Conservation (phyloP, 2,888 invertebrate species). For the Pandemis heparana region DNA sequence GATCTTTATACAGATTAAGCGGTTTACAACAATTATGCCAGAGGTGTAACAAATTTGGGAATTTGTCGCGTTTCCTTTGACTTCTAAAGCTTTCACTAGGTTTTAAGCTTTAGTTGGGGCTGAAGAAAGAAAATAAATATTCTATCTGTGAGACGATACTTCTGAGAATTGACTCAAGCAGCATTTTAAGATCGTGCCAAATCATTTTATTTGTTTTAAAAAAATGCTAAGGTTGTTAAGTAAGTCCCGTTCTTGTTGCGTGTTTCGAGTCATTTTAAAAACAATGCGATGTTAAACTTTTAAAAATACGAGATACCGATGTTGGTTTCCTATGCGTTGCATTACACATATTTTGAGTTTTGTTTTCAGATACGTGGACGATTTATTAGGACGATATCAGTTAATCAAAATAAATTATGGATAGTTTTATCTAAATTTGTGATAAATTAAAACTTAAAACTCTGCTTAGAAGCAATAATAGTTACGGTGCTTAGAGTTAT, state of each 20-base stretch:
- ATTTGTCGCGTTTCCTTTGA: neutral
- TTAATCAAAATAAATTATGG: constrained; percentile 35
- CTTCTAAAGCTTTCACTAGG: neutral
- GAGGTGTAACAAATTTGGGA: neutral
- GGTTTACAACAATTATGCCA: neutral
- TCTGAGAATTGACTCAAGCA: no score
- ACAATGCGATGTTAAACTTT: neutral
- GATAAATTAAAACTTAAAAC: constrained; percentile 41
- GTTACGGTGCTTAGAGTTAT: constrained; percentile 46
- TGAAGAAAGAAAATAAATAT: neutral
- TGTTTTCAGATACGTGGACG: constrained; percentile 9
- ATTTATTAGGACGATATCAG: constrained; percentile 27
- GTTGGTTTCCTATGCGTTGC: neutral
- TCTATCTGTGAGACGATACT: neutral
- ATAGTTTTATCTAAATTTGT: constrained; percentile 46
- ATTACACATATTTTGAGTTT: neutral
- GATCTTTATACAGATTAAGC: neutral
- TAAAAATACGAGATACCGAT: neutral
- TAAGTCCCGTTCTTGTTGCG: neutral
- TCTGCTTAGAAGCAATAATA: constrained; percentile 43
- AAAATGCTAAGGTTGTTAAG: no score
- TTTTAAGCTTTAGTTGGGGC: neutral
- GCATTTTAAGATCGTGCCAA: neutral
- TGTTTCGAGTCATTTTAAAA: neutral
- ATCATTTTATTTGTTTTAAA: neutral